Base-by-base conservation (phyloP, 2,113 vertebrate genomes). In the Hucho hucho region DNA sequence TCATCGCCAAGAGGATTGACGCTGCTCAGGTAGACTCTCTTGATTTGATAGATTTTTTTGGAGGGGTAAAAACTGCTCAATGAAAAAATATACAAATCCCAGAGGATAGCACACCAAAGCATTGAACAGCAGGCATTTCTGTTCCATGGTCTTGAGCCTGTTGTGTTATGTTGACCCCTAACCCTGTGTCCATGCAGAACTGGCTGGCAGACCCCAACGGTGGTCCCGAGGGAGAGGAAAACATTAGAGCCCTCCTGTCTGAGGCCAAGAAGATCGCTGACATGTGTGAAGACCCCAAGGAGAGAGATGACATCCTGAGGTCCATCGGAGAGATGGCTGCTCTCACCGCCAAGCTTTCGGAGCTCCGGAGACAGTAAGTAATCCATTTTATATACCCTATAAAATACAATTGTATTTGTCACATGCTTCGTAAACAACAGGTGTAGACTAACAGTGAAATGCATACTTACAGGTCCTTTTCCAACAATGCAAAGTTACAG, bases 251-350 rank as follows among this genome's bases (percentile, higher is more conserved):
- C 1, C 91, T 98, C 83, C 92, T 99, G 77, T 78, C 88, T 1
- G 98, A 99, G 89, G 95, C 97, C 37, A 95, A 93, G 85, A 98
- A 95, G 90, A 97, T 99, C 70, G 97, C 97, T 20, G 97, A 98
- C 70, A 86, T 98, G 4, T 98, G 96, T 76, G 97, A 98, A 69
- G 97, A 99, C 64, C 97, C 97, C 46, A 98, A 97, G 83, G 97
- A 99, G 74, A 92, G 96, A 69, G 96, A 98, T 14, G 98, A 99
- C 75, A 97, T 98, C 86, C 88, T 98, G 70, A 96, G 96, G 58
- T 98, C 96, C 61, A 79, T 98, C 73, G 95, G 95, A 58, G 97
- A 99, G 83, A 96, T 98, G 29, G 93, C 95, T 26, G 95, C 93
- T 67, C 86, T 98, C 87, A 97, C 96, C 18, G 95, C 94, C 58